Evolutionary conservation across 2,113 vertebrate genomes (phyloP).

Genomic region (Oceanodroma tethys): DNA sequence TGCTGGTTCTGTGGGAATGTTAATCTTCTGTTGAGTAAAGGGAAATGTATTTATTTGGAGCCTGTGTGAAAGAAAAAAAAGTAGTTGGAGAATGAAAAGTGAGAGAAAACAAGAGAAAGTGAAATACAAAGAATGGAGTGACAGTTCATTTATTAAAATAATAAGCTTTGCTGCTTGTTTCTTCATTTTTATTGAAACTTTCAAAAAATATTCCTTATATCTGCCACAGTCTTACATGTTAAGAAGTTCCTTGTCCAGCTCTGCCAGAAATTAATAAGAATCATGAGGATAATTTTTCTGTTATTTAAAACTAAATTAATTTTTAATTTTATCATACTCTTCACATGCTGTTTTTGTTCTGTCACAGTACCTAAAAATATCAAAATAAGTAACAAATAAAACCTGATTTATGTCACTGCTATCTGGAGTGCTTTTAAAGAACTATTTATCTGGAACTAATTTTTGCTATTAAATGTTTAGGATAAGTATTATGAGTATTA

Average conservation of each 20-base stretch:
- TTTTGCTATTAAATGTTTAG: constrained; percentile 22
- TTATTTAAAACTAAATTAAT: neutral
- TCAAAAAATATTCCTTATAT: neutral
- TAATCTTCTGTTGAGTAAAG: constrained; percentile 5
- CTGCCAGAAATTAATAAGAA: neutral
- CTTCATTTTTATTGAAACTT: neutral
- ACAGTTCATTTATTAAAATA: constrained; percentile 9
- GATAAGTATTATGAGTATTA: neutral
- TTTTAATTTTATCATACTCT: neutral
- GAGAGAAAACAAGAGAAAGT: neutral
- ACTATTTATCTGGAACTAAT: neutral
- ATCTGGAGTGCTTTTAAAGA: neutral
- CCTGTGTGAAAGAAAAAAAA: neutral
- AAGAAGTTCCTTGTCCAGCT: neutral
- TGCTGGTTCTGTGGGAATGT: neutral
- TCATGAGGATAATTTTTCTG: neutral
- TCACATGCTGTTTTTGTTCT: neutral
- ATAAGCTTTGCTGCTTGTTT: neutral
- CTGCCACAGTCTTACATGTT: neutral
- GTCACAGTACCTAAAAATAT: neutral
- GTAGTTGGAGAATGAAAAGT: neutral
- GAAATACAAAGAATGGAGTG: neutral
- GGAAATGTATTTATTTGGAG: neutral
- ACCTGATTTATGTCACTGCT: neutral
- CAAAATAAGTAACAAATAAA: constrained; percentile 1